A percentile compares a stretch with the other conserved stretches of the same genome.
These are phyloP conservation scores for Coranthus polyacanthus DNA, from an alignment of 2,797 vertebrate species.

Conservation along the genomic window DNA sequence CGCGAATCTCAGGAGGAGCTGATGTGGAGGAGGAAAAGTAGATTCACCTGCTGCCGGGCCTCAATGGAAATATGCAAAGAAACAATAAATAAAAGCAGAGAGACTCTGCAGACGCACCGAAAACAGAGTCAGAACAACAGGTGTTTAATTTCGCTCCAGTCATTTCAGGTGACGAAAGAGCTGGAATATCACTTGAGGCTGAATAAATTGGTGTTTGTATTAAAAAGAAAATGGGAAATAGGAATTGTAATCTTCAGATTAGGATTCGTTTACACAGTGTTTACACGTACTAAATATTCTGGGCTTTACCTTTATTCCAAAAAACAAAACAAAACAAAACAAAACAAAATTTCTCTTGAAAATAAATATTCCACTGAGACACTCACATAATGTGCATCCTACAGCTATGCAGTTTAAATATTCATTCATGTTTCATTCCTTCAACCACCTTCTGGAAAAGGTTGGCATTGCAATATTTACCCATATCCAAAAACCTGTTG, in stretches of 20 bases:
- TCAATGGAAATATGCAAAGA: conserved; percentile 38
- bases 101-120: too few species aligned
- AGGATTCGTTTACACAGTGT: conserved; percentile 22
- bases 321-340: too few species aligned
- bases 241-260: neutral
- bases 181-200: conserved; percentile 17
- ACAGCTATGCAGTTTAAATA: too few species aligned
- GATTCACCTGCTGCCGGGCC: conserved; percentile 45
- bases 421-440: too few species aligned
- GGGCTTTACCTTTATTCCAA: too few species aligned
- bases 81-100: conserved; percentile 43
- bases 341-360: too few species aligned
- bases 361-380: too few species aligned
- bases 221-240: conserved; percentile 2
- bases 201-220: conserved; percentile 22
- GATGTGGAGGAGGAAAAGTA: conserved; percentile 17
- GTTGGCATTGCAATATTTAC: too few species aligned
- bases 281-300: too few species aligned
- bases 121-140: conserved; percentile 43
- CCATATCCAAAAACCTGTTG: too few species aligned
- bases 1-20: conserved; percentile 42
- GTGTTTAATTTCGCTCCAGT: conserved; percentile 62
- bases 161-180: conserved; percentile 42
- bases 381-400: too few species aligned
- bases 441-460: too few species aligned